Conservation (phyloP, 2,888 invertebrate species). For the Cryptosula pallasiana region DNA sequence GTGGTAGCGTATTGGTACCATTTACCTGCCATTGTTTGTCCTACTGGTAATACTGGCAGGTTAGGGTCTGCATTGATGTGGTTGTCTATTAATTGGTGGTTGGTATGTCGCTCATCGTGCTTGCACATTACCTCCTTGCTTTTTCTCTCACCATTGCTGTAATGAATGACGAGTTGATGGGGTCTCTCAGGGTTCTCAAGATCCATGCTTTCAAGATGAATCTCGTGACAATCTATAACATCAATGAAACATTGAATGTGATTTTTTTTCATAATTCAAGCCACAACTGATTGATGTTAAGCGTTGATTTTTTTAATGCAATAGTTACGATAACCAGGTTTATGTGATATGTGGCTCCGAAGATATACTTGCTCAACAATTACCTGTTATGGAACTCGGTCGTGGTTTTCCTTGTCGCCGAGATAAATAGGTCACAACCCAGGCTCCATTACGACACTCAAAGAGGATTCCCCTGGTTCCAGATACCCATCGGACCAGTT, state of each 20-base stretch:
- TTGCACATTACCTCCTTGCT: slow-evolving; percentile 4
- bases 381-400: slow-evolving; percentile 17
- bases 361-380: too few relatives aligned
- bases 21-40: slow-evolving; percentile 4
- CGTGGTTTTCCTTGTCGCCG: background rate
- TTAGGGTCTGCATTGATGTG: background rate
- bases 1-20: background rate
- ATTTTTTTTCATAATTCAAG: too few relatives aligned
- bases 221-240: slow-evolving; percentile 19
- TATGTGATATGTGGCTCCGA: too few relatives aligned
- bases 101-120: background rate
- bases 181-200: background rate
- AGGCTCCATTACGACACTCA: slow-evolving; percentile 16
- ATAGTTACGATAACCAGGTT: too few relatives aligned
- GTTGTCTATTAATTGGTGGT: slow-evolving; percentile 20
- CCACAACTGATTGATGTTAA: background rate
- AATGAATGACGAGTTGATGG: background rate
- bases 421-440: slow-evolving; percentile 17
- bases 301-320: too few relatives aligned
- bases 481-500: background rate
- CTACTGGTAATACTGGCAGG: background rate
- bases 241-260: too few relatives aligned
- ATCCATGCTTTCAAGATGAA: background rate
- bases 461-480: slow-evolving; percentile 2
- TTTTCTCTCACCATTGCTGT: slow-evolving; percentile 14